Conservation (phyloP, 2,888 invertebrate genomes). For the Imbricaverruca yamaguchii region DNA sequence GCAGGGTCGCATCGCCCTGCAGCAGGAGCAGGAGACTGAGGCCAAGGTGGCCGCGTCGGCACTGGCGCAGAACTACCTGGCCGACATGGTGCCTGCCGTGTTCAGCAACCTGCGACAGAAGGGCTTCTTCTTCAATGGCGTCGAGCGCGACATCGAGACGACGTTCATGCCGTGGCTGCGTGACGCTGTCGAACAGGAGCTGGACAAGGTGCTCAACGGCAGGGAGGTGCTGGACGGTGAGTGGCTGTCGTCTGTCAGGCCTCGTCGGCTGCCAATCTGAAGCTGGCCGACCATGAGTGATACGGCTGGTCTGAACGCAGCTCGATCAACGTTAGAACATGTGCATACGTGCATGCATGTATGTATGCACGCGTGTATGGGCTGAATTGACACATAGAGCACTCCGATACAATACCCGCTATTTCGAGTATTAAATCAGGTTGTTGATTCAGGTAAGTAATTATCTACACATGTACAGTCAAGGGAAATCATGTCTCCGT, state of each 20-base stretch:
- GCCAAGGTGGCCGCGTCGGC: slow-evolving; percentile 73
- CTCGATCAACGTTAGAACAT: no score
- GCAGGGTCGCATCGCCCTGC: slow-evolving; percentile 58
- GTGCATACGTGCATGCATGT: slow-evolving; percentile 26
- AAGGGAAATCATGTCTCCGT: no score
- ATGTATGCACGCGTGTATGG: not conserved
- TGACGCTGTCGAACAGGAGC: slow-evolving; percentile 68
- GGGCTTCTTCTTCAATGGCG: slow-evolving; percentile 55
- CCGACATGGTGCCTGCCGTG: slow-evolving; percentile 74
- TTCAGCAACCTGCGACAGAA: slow-evolving; percentile 69
- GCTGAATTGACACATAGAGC: no score
- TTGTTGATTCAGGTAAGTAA: no score
- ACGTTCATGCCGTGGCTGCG: slow-evolving; percentile 82
- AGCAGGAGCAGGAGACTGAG: slow-evolving; percentile 63
- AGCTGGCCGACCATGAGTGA: no score
- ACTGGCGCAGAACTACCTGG: slow-evolving; percentile 76
- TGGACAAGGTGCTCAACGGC: slow-evolving; percentile 71
- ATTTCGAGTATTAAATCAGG: no score
- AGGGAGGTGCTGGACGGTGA: slow-evolving; percentile 69
- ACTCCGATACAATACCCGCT: no score
- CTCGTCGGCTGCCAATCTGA: no score
- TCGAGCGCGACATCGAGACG: slow-evolving; percentile 49
- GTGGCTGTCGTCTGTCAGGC: not conserved
- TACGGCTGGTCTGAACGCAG: no score
- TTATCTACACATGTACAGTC: no score